phyloP scores from a whole-genome alignment of 2,797 vertebrate species.

The Sebastes melanostomus region DNA sequence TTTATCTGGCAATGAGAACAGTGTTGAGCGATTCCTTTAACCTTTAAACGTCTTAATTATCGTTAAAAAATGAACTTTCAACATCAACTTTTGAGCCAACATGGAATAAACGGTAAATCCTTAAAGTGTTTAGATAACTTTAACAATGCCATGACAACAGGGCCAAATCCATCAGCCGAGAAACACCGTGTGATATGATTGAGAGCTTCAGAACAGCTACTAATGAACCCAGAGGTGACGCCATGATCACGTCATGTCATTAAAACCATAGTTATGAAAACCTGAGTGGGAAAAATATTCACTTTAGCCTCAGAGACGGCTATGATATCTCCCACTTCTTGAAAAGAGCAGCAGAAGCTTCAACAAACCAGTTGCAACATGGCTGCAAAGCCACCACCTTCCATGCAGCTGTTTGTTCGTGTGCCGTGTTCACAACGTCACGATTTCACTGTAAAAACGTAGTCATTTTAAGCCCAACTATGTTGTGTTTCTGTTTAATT shows the following conservation, averaged over 20 bases:
- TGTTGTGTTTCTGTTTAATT: not conserved
- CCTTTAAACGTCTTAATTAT: not conserved
- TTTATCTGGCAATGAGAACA: not conserved
- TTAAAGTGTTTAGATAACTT: not conserved
- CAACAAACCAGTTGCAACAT: not conserved
- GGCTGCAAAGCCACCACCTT: not conserved
- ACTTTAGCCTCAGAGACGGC: accelerated
- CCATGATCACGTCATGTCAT: not conserved
- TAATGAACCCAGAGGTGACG: not conserved
- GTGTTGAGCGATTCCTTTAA: not conserved
- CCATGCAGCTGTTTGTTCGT: too few relatives aligned
- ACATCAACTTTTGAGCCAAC: not conserved
- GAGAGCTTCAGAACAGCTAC: not conserved
- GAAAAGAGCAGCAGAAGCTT: not conserved
- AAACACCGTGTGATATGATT: not conserved
- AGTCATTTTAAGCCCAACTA: not conserved
- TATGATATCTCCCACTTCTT: not conserved
- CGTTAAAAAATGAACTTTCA: not conserved
- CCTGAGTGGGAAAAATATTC: not conserved
- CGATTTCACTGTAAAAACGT: not conserved
- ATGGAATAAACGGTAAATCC: not conserved
- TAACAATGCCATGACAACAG: not conserved
- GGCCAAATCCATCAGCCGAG: not conserved
- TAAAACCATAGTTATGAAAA: not conserved
- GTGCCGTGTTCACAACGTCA: too few relatives aligned